phyloP scores from a whole-genome alignment of 2,797 vertebrate species.

The Megaceryle alcyon region DNA sequence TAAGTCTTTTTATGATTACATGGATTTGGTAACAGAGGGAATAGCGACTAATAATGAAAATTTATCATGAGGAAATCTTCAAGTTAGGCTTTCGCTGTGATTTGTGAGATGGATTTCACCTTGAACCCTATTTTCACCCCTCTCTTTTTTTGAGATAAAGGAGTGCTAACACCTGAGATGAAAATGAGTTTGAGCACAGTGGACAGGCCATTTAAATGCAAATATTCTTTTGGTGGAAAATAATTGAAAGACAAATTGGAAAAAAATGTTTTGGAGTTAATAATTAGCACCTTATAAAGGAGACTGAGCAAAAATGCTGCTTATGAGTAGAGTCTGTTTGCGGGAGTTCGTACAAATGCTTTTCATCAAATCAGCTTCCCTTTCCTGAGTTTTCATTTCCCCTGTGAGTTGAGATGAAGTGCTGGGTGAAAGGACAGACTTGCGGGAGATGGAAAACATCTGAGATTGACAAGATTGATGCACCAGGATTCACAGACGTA shows the following conservation, averaged over 20 bases:
- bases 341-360: not conserved
- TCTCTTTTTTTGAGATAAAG: not conserved
- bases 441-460: not conserved
- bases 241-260: conserved; percentile 26
- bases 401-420: not conserved
- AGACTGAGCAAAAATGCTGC: not conserved
- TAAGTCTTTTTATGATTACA: not conserved
- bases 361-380: not conserved
- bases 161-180: conserved; percentile 11
- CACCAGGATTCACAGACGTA: accelerated
- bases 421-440: not conserved
- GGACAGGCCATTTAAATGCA: conserved; percentile 41
- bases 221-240: conserved; percentile 25
- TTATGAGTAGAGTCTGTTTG: not conserved
- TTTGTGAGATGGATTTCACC: conserved; percentile 30
- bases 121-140: conserved; percentile 28
- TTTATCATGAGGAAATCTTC: conserved; percentile 44
- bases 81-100: not conserved
- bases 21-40: not conserved
- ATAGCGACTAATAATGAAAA: not conserved
- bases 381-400: not conserved
- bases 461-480: accelerated
- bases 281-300: conserved; percentile 35
- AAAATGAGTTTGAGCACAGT: conserved; percentile 16
- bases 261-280: not conserved